Percentiles rank a stretch among this genome's conserved stretches.
Conservation (phyloP, 2,797 vertebrate species). For the Myotis vivesi region DNA sequence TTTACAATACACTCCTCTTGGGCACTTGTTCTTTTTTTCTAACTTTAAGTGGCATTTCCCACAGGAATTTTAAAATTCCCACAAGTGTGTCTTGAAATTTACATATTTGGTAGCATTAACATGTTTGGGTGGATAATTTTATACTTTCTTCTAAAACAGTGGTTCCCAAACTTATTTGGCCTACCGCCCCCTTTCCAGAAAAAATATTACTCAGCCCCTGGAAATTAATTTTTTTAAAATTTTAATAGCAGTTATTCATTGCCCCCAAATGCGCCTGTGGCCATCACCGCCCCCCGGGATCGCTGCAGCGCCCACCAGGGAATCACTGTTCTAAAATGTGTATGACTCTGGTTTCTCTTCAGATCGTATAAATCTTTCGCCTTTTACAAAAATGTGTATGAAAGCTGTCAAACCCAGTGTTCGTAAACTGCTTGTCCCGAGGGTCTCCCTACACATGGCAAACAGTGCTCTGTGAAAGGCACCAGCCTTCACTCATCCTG, state of each 20-base stretch:
- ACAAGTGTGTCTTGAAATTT: background rate
- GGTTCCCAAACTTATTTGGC: too few relatives aligned
- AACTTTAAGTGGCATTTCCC: background rate
- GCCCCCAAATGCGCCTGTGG: too few relatives aligned
- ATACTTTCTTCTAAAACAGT: background rate
- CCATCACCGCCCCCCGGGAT: too few relatives aligned
- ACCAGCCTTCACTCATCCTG: background rate
- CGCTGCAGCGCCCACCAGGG: too few relatives aligned
- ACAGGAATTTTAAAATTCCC: background rate
- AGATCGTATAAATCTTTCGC: too few relatives aligned
- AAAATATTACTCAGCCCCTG: too few relatives aligned
- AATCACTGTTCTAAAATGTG: too few relatives aligned
- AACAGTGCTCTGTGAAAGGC: background rate
- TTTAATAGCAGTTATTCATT: too few relatives aligned
- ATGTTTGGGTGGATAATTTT: background rate
- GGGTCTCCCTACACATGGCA: rapidly evolving
- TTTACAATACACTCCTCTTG: background rate
- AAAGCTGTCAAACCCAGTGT: background rate
- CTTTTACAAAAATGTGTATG: too few relatives aligned
- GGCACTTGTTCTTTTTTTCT: background rate
- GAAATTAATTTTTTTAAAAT: too few relatives aligned
- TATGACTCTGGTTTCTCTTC: too few relatives aligned
- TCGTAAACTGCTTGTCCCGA: background rate
- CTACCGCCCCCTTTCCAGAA: too few relatives aligned
- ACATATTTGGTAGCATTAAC: background rate